Evolutionary conservation across 1,140 invertebrate species (phyloP).

Genomic region (Planococcus citri): DNA sequence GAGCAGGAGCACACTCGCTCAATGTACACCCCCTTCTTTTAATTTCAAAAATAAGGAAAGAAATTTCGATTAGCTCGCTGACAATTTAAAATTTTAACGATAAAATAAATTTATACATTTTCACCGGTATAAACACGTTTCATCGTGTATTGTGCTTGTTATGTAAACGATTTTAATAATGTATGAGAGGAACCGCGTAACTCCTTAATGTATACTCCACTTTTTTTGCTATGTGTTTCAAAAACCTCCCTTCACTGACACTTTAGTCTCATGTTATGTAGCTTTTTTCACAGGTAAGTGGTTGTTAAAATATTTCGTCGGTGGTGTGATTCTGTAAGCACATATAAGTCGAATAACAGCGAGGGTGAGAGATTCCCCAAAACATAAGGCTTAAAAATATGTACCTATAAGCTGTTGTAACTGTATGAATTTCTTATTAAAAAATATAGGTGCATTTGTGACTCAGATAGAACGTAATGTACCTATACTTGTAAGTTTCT

Average conservation of each 20-base stretch:
- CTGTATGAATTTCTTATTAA: too few species aligned
- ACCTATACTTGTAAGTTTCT: too few species aligned
- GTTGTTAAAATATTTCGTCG: neutral
- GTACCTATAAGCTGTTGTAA: too few species aligned
- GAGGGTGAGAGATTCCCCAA: too few species aligned
- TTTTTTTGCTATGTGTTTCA: neutral
- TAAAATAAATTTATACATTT: neutral
- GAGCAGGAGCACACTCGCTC: too few species aligned
- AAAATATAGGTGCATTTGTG: too few species aligned
- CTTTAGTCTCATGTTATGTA: neutral
- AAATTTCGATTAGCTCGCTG: neutral
- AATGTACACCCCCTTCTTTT: too few species aligned
- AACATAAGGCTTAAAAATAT: too few species aligned
- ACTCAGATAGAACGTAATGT: too few species aligned
- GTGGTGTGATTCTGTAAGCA: neutral
- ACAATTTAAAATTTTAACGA: constrained; percentile 1
- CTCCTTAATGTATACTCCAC: neutral
- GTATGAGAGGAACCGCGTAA: neutral
- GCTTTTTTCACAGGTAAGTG: neutral
- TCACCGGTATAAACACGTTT: neutral
- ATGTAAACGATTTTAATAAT: constrained; percentile 4
- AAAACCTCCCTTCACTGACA: too few species aligned
- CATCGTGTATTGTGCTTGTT: neutral
- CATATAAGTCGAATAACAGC: too few species aligned
- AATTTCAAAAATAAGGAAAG: neutral